These are phyloP conservation scores for Melanotus villosus DNA, from an alignment of 2,888 invertebrate genomes.

Conservation along the genomic window DNA sequence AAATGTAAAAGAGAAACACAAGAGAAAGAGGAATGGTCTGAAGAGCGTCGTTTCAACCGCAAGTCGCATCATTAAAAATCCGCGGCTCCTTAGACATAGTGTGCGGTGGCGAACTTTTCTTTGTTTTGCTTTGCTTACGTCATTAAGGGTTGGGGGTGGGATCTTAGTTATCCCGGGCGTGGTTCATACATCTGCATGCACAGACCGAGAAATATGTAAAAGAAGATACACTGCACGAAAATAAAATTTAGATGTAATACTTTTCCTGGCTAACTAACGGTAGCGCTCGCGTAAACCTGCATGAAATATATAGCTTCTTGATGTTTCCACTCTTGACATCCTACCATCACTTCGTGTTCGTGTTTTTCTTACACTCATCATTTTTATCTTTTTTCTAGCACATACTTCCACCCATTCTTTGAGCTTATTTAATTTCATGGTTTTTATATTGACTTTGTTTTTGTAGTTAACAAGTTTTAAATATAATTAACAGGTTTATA, in stretches of 20 bases:
- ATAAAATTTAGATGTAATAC: constrained; percentile 16
- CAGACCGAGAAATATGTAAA: constrained; percentile 42
- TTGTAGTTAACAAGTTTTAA: too few species aligned
- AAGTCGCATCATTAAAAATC: constrained; percentile 55
- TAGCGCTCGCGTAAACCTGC: too few species aligned
- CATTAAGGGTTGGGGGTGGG: constrained; percentile 68
- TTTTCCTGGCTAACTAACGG: neutral
- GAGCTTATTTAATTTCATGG: too few species aligned
- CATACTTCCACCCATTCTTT: too few species aligned
- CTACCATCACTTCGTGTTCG: too few species aligned
- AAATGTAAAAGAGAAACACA: constrained; percentile 21
- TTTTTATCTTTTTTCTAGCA: too few species aligned
- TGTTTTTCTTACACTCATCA: too few species aligned
- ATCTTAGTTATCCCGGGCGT: constrained; percentile 56
- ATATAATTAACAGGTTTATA: too few species aligned
- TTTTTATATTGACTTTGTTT: too few species aligned
- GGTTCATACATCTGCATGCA: constrained; percentile 55
- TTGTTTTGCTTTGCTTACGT: constrained; percentile 72
- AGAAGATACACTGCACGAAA: constrained; percentile 31
- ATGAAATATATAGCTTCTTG: too few species aligned
- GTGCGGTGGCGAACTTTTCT: constrained; percentile 65
- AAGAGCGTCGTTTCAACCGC: constrained; percentile 30
- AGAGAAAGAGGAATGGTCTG: constrained; percentile 26
- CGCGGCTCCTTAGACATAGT: constrained; percentile 49
- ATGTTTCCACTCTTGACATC: too few species aligned